phyloP scores from a whole-genome alignment of 1,140 invertebrate genomes.

The Littorina saxatilis region DNA sequence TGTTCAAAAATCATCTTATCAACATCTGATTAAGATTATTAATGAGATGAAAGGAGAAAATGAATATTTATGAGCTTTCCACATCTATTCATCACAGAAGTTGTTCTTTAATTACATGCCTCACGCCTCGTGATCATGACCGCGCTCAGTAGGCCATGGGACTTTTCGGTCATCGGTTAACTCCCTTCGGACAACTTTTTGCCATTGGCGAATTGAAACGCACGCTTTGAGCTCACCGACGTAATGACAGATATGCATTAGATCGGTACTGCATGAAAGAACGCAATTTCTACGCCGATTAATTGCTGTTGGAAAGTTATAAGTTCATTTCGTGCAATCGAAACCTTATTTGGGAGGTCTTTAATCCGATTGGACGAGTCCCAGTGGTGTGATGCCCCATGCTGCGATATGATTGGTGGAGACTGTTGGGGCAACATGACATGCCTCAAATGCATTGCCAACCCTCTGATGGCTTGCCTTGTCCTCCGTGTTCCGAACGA shows the following conservation, averaged over 20 bases:
- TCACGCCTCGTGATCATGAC: neutral
- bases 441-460: neutral
- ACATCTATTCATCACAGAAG: neutral
- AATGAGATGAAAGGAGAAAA: neutral
- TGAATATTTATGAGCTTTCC: neutral
- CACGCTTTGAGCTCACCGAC: neutral
- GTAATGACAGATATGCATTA: conserved; percentile 6
- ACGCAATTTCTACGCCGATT: conserved; percentile 3
- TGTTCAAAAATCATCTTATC: no score
- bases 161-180: neutral
- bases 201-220: neutral
- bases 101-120: neutral
- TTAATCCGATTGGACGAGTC: neutral
- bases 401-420: conserved; percentile 17
- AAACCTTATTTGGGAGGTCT: neutral
- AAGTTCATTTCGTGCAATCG: conserved; percentile 25
- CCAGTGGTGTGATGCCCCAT: neutral
- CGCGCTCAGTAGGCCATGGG: neutral
- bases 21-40: no score
- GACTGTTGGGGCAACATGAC: neutral
- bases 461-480: neutral
- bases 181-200: conserved; percentile 1
- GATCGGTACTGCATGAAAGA: conserved; percentile 29
- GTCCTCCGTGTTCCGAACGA: conserved; percentile 12
- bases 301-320: conserved; percentile 1